Evolutionary conservation across 2,888 invertebrate species (phyloP).

Genomic region (Tuberolachnus salignus): DNA sequence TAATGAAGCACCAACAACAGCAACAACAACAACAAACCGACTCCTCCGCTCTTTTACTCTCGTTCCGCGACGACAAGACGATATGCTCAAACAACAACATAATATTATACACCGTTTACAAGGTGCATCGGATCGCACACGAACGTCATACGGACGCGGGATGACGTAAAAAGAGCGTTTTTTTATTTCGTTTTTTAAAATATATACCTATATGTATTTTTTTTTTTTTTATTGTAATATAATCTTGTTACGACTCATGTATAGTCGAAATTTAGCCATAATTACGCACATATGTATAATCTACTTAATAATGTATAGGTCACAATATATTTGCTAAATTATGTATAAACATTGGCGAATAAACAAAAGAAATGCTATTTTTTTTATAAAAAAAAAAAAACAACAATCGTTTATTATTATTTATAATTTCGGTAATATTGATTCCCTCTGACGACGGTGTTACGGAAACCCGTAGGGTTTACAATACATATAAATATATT

Average conservation of each 20-base stretch:
- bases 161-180: slow-evolving; percentile 4
- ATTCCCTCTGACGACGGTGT: too few relatives aligned
- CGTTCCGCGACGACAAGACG: not conserved
- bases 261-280: slow-evolving; percentile 44
- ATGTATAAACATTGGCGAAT: not conserved
- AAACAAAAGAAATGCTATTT: slow-evolving; percentile 16
- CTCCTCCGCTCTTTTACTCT: not conserved
- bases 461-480: too few relatives aligned
- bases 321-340: slow-evolving; percentile 6
- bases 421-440: too few relatives aligned
- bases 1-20: not conserved
- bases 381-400: slow-evolving; percentile 14
- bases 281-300: not conserved
- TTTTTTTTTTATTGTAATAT: slow-evolving; percentile 21
- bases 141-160: not conserved
- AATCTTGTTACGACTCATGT: slow-evolving; percentile 31
- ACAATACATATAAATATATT: too few relatives aligned
- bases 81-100: not conserved
- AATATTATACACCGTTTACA: not conserved
- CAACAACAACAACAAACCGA: not conserved
- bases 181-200: slow-evolving; percentile 16
- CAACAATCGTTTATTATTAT: not conserved
- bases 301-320: slow-evolving; percentile 19
- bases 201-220: slow-evolving; percentile 22
- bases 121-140: not conserved